Evolutionary conservation across 2,113 vertebrate species (phyloP), one percentile per base, ranked within the genome.

Genomic region (Saccopteryx bilineata): DNA sequence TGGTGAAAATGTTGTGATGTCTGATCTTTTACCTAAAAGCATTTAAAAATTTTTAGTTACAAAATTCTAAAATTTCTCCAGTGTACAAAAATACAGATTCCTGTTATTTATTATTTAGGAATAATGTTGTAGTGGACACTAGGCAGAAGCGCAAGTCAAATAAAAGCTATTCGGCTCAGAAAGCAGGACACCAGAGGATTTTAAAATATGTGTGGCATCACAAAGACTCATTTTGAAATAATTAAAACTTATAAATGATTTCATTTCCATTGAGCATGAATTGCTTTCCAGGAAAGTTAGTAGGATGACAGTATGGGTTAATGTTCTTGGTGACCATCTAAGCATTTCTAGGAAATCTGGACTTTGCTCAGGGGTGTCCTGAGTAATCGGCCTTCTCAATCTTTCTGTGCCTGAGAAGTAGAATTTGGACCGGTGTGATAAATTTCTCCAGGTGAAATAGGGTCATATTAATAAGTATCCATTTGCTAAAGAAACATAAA

Each of bases 41-140:
- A 82, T 63, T 95, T 69, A n/a, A 84, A 93, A 28, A 31, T 69
- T 28, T 66, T 92, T 96, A 76, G 50, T 74, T 31, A 84, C 18
- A 81, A 15, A 78, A 90, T 79, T 78, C 5, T 88, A 33, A 94
- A 46, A 9, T 78, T 81, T 76, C 66, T 97, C 18, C 10, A 60
- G 31, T 81, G 6, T 75, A 72, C 2, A 50, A 80, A 9, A 93
- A 39, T 71, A 84, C 15, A 78, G 14, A 63, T 82, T 76, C 88
- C 2, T 86, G 21, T 31, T 90, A 87, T 83, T 94, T 87, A 31
- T 92, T 96, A 87, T 65, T 87, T 75, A 85, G 21, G 14, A 95
- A 69, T 15, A 91, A 33, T 94, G 85, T 28, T 96, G 10, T 68
- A 24, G 10, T 72, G 61, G 69, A 7, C 39, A 93, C 33, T 63